These are phyloP conservation scores for Sturnus vulgaris DNA, from an alignment of 2,113 vertebrate species.

Conservation along the genomic window DNA sequence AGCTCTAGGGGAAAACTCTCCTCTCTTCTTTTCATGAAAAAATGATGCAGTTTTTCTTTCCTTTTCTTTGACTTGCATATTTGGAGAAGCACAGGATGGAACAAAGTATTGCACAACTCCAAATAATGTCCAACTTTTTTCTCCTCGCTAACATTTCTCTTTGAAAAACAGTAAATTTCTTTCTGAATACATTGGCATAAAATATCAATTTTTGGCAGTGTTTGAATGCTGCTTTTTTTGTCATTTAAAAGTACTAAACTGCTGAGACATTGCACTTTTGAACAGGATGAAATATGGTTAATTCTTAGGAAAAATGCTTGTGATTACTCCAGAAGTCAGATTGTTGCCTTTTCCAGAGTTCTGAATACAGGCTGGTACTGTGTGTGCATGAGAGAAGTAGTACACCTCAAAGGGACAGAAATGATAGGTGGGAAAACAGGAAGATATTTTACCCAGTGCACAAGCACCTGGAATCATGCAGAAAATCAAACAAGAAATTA, in stretches of 20 bases:
- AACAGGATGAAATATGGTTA: neutral
- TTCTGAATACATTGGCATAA: neutral
- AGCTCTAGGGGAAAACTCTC: neutral
- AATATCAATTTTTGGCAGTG: neutral
- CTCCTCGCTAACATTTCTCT: neutral
- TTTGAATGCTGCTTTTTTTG: neutral
- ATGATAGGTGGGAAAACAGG: neutral
- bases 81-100: neutral
- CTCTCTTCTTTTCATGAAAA: slow-evolving; percentile 4
- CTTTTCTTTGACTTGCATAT: neutral
- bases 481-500: neutral
- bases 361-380: neutral
- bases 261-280: neutral
- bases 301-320: neutral
- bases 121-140: neutral
- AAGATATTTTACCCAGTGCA: neutral
- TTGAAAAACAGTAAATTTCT: neutral
- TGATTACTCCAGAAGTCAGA: neutral
- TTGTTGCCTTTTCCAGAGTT: neutral
- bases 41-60: neutral
- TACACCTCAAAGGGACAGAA: neutral
- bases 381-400: neutral
- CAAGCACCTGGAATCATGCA: neutral
- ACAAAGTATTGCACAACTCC: neutral
- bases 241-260: neutral